Evolutionary conservation across 2,797 vertebrate species (phyloP).

Genomic region (Amazona ochrocephala): DNA sequence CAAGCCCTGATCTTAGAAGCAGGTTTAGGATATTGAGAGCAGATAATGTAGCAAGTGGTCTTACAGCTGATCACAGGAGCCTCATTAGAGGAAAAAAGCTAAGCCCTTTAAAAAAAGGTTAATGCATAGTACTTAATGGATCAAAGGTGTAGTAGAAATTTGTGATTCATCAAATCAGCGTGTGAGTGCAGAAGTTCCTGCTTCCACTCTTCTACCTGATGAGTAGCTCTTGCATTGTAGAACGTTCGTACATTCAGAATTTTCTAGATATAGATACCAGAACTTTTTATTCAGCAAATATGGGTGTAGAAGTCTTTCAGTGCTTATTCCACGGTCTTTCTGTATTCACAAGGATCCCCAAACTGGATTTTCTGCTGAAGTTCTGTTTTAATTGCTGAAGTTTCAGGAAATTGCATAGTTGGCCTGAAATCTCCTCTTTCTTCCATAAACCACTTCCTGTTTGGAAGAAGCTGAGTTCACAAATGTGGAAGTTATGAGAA

Average conservation of each 20-base stretch:
- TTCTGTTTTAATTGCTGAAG: conserved; percentile 35
- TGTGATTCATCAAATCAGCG: not conserved
- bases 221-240: not conserved
- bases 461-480: conserved; percentile 47
- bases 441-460: conserved; percentile 35
- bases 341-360: not conserved
- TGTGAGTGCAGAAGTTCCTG: not conserved
- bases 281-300: not conserved
- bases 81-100: not conserved
- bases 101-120: not conserved
- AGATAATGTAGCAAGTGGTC: not conserved
- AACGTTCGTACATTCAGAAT: not conserved
- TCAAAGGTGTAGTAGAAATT: not conserved
- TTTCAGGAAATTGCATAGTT: conserved; percentile 43
- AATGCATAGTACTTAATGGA: not conserved
- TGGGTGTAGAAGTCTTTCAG: not conserved
- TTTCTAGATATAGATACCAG: not conserved
- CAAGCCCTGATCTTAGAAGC: not conserved
- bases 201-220: not conserved
- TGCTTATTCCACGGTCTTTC: not conserved
- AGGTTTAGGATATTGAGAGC: not conserved
- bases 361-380: not conserved
- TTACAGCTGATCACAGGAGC: not conserved
- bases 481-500: conserved; percentile 17
- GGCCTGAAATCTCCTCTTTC: conserved; percentile 13